Conservation (phyloP, 2,113 vertebrate genomes). For the Semicossyphus pulcher region DNA sequence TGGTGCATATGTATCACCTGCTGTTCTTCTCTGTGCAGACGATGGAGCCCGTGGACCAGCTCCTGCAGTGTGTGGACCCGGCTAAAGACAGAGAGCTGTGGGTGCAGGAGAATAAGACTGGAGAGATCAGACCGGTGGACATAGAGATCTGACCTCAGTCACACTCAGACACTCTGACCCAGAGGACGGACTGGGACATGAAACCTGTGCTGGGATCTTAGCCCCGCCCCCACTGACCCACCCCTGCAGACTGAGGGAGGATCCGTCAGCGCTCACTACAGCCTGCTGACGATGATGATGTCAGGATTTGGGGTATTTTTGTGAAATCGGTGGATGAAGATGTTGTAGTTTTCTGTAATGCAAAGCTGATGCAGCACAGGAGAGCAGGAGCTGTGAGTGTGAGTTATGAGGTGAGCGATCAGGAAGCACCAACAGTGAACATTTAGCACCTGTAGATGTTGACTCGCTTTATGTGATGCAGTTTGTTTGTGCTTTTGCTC, state of each 20-base stretch:
- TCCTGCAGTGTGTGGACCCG: slow-evolving; percentile 95
- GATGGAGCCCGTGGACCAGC: slow-evolving; percentile 96
- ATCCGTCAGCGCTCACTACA: not conserved
- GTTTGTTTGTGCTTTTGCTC: slow-evolving; percentile 41
- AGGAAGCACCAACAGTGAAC: slow-evolving; percentile 9
- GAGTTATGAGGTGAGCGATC: slow-evolving; percentile 20
- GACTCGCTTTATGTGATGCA: slow-evolving; percentile 43
- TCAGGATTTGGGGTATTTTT: slow-evolving; percentile 2
- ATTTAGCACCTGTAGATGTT: slow-evolving; percentile 39
- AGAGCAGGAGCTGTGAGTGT: not conserved
- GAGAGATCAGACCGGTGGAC: slow-evolving; percentile 93
- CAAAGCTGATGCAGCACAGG: not conserved
- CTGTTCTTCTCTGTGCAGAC: slow-evolving; percentile 85
- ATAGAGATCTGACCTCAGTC: slow-evolving; percentile 89
- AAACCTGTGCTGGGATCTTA: slow-evolving; percentile 19
- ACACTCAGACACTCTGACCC: not conserved
- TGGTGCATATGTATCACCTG: no score
- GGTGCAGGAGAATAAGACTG: slow-evolving; percentile 97
- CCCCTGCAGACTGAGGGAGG: slow-evolving; percentile 8
- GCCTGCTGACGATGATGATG: slow-evolving; percentile 29
- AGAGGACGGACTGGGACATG: slow-evolving; percentile 18
- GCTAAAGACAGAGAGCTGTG: slow-evolving; percentile 94
- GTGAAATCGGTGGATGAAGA: slow-evolving; percentile 18
- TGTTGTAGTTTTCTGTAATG: slow-evolving; percentile 19
- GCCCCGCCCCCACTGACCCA: not conserved